Evolutionary conservation across 1,140 invertebrate genomes (phyloP), one percentile per base, ranked within the genome.

Genomic region (Sitobion miscanthi): DNA sequence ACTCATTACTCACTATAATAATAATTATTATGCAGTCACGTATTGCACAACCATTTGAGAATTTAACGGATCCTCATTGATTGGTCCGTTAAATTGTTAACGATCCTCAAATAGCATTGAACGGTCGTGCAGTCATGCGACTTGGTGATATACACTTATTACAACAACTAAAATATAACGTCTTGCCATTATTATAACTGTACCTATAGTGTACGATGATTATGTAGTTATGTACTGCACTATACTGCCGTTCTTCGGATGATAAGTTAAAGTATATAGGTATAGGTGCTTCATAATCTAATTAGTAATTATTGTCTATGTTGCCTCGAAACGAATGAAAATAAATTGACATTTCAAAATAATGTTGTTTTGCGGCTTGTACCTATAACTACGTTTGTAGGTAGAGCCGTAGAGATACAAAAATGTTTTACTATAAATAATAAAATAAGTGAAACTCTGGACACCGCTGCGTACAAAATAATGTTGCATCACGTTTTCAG

Each of bases 141-240:
- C 62, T 77, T 77, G 62, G n/a, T 77, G 62, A 77, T 77, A n/a
- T 69, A 69, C n/a, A 77, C 62, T 77, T 77, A 69, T 77, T 77
- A 77, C n/a, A 35, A 77, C 30, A n/a, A 77, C 62, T 77, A n/a
- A 77, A 30, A 57, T 23, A 62, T 69, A 17, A 77, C 4, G 11
- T 77, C 62, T 17, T 17, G n/a, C 30, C 62, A 77, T 77, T 77
- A 77, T 77, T 77, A n/a, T 77, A 77, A 77, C n/a, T 69, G 62
- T 30, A 30, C 42, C 42, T 42, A 42, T 25, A 62, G 8, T 62
- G 57, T 77, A 17, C 4, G 62, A 77, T 77, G 62, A 77, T 35
- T 77, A n/a, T 17, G n/a, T 77, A n/a, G n/a, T 35, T 77, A n/a
- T 17, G 17, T 77, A n/a, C 6, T 17, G 6, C 21, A 23, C 4